phyloP scores from a whole-genome alignment of 2,113 vertebrate genomes.

The Syngnathus floridae region DNA sequence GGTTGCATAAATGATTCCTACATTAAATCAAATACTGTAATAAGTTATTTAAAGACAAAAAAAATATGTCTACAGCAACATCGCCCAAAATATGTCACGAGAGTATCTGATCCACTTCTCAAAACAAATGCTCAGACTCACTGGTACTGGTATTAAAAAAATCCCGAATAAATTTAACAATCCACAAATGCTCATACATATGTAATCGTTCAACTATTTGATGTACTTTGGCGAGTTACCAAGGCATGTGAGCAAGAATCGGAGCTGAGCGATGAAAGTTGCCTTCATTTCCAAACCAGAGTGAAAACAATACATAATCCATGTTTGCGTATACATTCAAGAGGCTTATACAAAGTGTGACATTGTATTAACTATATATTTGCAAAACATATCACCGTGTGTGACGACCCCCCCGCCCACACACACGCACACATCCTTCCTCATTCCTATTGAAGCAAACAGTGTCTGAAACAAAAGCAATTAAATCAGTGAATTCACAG shows the following conservation, averaged over 20 bases:
- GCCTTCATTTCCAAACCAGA: slow-evolving; percentile 4
- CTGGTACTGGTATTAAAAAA: too few species aligned
- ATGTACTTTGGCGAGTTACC: neutral
- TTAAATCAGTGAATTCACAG: slow-evolving; percentile 18
- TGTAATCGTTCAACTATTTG: neutral
- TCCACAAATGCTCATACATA: neutral
- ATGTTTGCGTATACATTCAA: neutral
- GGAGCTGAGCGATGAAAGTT: neutral
- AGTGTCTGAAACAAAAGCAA: slow-evolving; percentile 37
- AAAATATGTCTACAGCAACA: too few species aligned
- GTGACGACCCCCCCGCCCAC: slow-evolving; percentile 23
- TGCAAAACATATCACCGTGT: slow-evolving; percentile 58
- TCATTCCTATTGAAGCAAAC: slow-evolving; percentile 43
- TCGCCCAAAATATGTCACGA: too few species aligned
- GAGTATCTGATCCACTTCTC: too few species aligned
- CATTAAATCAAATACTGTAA: too few species aligned
- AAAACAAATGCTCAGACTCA: too few species aligned
- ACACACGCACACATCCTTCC: too few species aligned
- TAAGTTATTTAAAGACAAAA: too few species aligned
- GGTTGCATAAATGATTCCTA: too few species aligned
- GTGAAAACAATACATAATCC: neutral
- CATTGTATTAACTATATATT: slow-evolving; percentile 57
- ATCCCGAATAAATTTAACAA: too few species aligned
- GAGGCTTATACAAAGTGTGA: slow-evolving; percentile 18
- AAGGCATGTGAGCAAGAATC: neutral